Percentiles rank a stretch among this genome's conserved stretches.
Conservation (phyloP, 2,888 invertebrate species). For the Nephrotoma appendiculata region DNA sequence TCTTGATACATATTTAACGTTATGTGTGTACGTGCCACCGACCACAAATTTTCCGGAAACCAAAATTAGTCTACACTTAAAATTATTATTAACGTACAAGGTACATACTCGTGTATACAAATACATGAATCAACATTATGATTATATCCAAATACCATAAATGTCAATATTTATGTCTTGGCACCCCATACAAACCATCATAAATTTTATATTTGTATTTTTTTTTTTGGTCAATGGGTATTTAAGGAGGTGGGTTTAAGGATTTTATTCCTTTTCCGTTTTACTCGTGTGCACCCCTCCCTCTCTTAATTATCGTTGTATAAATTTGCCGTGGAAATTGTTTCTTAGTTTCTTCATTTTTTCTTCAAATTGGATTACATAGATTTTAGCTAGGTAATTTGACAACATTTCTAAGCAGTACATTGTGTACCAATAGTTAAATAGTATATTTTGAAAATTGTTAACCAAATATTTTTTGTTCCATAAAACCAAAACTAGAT, state of each 20-base stretch:
- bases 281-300: background rate
- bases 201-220: background rate
- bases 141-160: background rate
- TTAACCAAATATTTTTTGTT: background rate
- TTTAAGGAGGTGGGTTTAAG: background rate
- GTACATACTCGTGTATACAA: background rate
- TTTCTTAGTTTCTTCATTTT: background rate
- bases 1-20: background rate
- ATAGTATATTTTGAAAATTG: background rate
- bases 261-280: background rate
- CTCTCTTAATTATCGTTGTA: background rate
- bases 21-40: background rate
- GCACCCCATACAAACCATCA: background rate
- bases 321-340: background rate
- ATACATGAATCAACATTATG: background rate
- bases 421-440: background rate
- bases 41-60: background rate
- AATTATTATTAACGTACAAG: background rate
- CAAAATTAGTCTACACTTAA: background rate
- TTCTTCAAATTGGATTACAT: background rate
- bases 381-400: background rate
- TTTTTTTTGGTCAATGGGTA: background rate
- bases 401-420: background rate
- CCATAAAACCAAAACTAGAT: background rate
- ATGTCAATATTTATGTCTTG: background rate